A percentile compares a stretch with the other conserved stretches of the same genome.
Conservation (phyloP, 1,140 invertebrate genomes). For the Temnothorax nylanderi region DNA sequence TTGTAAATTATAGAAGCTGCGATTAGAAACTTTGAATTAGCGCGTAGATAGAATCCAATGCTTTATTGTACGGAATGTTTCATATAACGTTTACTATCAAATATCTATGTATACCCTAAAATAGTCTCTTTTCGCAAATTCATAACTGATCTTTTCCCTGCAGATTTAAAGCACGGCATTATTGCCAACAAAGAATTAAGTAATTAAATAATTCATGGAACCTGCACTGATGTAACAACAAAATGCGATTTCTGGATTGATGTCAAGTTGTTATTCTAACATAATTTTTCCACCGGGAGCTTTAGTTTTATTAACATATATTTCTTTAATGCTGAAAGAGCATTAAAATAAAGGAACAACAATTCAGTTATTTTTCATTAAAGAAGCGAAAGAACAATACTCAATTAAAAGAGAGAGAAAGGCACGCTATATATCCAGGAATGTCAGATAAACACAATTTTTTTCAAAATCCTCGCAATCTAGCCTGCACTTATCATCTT, state of each 20-base stretch:
- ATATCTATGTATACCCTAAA: background rate
- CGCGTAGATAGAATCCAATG: background rate
- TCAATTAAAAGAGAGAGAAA: background rate
- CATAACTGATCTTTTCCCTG: background rate
- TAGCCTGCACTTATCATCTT: background rate
- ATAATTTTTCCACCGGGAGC: background rate
- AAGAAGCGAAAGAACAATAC: background rate
- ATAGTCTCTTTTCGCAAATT: background rate
- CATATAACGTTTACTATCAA: background rate
- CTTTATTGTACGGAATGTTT: background rate
- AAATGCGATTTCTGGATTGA: background rate
- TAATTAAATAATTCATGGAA: background rate
- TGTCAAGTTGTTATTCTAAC: background rate
- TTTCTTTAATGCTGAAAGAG: background rate
- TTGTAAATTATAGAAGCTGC: background rate
- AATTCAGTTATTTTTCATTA: background rate
- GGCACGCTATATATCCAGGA: background rate
- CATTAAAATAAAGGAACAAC: background rate
- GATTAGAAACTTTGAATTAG: background rate
- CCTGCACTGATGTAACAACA: background rate
- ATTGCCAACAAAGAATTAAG: background rate
- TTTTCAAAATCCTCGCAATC: background rate
- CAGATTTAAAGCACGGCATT: background rate
- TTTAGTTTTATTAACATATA: background rate
- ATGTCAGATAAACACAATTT: background rate